A percentile compares a stretch with the other conserved stretches of the same genome.
phyloP scores from a whole-genome alignment of 2,888 invertebrate genomes.

The Carpatolechia fugitivella region DNA sequence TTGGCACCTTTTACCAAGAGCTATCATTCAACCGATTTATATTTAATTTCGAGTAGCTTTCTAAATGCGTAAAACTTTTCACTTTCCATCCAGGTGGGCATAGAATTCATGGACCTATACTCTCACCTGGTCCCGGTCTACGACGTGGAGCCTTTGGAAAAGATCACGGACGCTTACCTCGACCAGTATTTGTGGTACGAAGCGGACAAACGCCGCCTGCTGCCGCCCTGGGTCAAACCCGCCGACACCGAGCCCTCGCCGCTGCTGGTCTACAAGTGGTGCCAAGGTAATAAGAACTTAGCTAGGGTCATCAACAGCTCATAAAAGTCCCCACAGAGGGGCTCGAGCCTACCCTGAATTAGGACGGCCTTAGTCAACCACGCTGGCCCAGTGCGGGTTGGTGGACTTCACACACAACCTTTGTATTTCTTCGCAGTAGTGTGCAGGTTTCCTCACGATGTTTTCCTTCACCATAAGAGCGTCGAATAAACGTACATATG shows the following conservation, averaged over 20 bases:
- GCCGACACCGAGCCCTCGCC: constrained; percentile 98
- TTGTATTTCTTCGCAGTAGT: too few species aligned
- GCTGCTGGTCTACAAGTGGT: constrained; percentile 97
- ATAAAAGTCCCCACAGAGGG: neutral
- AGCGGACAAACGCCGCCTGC: constrained; percentile 96
- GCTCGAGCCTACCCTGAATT: neutral
- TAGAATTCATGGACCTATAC: constrained; percentile 99
- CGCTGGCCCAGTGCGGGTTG: too few species aligned
- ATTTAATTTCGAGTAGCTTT: too few species aligned
- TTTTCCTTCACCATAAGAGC: too few species aligned
- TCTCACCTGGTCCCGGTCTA: constrained; percentile 99
- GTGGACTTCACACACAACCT: too few species aligned
- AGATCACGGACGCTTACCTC: constrained; percentile 99
- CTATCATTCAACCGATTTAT: too few species aligned
- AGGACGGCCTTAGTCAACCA: too few species aligned
- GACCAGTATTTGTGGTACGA: constrained; percentile 99
- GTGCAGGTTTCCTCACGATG: too few species aligned
- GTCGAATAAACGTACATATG: too few species aligned
- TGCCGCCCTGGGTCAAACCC: constrained; percentile 99
- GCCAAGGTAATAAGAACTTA: constrained; percentile 89
- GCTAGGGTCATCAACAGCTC: too few species aligned
- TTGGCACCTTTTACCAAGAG: too few species aligned
- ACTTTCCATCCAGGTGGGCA: constrained; percentile 86
- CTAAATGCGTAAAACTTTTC: neutral
- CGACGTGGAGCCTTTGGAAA: constrained; percentile 99